Conservation (phyloP, 2,888 invertebrate species). For the Microdon myrmicae region DNA sequence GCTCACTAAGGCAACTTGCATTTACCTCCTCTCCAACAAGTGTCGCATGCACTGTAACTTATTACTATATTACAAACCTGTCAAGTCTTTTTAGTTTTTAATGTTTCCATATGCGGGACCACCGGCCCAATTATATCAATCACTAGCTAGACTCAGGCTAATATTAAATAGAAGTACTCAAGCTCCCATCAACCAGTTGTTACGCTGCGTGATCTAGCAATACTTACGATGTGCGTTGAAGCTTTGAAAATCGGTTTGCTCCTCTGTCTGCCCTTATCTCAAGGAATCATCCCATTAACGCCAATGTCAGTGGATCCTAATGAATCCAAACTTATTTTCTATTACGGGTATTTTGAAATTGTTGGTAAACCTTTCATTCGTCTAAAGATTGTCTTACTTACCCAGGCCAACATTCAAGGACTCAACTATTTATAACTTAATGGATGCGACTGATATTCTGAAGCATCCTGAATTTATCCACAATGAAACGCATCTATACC, state of each 20-base stretch:
- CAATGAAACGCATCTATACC: slow-evolving; percentile 67
- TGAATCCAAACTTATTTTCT: slow-evolving; percentile 21
- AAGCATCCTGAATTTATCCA: slow-evolving; percentile 16
- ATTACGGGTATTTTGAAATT: slow-evolving; percentile 17
- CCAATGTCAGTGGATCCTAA: slow-evolving; percentile 6
- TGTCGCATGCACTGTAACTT: too few relatives aligned
- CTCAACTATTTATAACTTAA: slow-evolving; percentile 10
- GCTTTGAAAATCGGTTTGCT: slow-evolving; percentile 3
- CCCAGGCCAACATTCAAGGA: slow-evolving; percentile 22
- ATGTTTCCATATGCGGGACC: slow-evolving; percentile 24
- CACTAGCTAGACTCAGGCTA: not conserved
- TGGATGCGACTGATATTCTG: slow-evolving; percentile 18
- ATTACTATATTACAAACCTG: too few relatives aligned
- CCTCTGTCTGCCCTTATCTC: too few relatives aligned
- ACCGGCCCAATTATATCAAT: slow-evolving; percentile 23
- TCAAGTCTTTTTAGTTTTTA: too few relatives aligned
- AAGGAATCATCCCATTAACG: too few relatives aligned
- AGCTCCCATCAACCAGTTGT: slow-evolving; percentile 6
- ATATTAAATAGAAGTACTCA: not conserved
- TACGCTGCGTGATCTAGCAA: slow-evolving; percentile 2
- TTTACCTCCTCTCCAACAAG: too few relatives aligned
- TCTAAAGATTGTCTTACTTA: too few relatives aligned
- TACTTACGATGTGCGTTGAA: slow-evolving; percentile 13
- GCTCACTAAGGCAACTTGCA: too few relatives aligned
- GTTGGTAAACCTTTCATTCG: not conserved